Evolutionary conservation across 64 coral and sea anemone species (phyloP).

Genomic region (Porites lutea): DNA sequence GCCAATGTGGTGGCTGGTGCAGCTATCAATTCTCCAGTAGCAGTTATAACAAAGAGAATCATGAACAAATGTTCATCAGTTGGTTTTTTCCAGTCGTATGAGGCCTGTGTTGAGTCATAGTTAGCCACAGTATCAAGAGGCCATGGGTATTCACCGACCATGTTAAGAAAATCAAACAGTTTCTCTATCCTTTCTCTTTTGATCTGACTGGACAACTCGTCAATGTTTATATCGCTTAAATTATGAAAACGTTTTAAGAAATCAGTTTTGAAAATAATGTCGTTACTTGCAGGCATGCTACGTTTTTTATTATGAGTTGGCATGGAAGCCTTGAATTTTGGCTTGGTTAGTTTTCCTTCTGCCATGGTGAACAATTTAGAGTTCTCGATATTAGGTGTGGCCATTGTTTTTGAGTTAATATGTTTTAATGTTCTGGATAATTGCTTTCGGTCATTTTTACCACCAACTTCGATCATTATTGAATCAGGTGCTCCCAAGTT

Average conservation of each 20-base stretch:
- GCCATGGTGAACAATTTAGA: too few relatives aligned
- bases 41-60: conserved; percentile 86
- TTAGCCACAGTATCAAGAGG: conserved; percentile 81
- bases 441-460: neutral
- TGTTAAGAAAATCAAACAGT: conserved; percentile 84
- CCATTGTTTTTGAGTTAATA: too few relatives aligned
- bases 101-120: conserved; percentile 59
- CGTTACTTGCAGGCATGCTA: neutral
- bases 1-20: conserved; percentile 82
- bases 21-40: conserved; percentile 70
- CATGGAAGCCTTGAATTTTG: too few relatives aligned
- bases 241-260: neutral
- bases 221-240: neutral
- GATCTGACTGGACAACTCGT: neutral
- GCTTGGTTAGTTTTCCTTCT: too few relatives aligned
- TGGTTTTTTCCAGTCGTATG: conserved; percentile 48
- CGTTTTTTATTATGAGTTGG: neutral
- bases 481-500: too few relatives aligned
- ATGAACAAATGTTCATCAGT: conserved; percentile 65
- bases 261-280: neutral
- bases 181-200: conserved; percentile 66
- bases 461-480: neutral
- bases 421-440: too few relatives aligned
- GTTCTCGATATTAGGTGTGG: too few relatives aligned
- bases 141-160: conserved; percentile 86